Evolutionary conservation across 37 sponge, comb jelly and placozoan species (phyloP), one percentile per base, ranked within the genome.

Genomic region (Bolinopsis microptera): DNA sequence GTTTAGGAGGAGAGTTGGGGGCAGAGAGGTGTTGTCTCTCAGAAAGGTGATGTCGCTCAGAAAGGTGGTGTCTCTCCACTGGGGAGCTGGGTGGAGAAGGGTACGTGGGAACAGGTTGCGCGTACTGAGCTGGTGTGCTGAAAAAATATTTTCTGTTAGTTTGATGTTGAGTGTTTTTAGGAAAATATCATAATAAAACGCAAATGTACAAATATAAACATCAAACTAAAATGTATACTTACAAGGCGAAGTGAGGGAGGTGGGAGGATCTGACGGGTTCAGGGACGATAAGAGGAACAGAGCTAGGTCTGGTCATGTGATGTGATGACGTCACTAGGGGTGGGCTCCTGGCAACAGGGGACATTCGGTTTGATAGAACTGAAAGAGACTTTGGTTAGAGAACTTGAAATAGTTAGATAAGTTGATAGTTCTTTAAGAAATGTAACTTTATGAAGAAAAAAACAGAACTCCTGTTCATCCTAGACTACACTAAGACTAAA

Each of bases 11-110:
- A 77, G 80, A 77, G 80, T 27, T 33, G 36, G 35, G 35, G 36
- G 80, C 61, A 5, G 61, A 48, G 61, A 48, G 61, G 61, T 48
- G 61, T 48, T 48, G 61, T 48, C 61, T 48, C 61, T 48, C 61
- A 18, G 61, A 5, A 18, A 48, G 61, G 61, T 48, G 61, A n/a
- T n/a, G n/a, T n/a, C n/a, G n/a, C n/a, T n/a, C n/a, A n/a, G n/a
- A n/a, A n/a, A n/a, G n/a, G 5, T 48, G 61, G 5, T 48, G 61
- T 48, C 61, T 5, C 61, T 77, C 80, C 36, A 77, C 36, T 0
- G 80, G 80, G 80, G 80, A 77, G 80, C 32, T 77, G 80, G 80
- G 80, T 34, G 80, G 80, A 9, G 80, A 77, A 36, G 80, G 80
- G 80, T 33, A 77, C 36, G 32, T 32, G 1, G 80, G 61, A 18